These are phyloP conservation scores for Pelmatolapia mariae DNA, from an alignment of 2,113 vertebrate genomes.

Conservation along the genomic window DNA sequence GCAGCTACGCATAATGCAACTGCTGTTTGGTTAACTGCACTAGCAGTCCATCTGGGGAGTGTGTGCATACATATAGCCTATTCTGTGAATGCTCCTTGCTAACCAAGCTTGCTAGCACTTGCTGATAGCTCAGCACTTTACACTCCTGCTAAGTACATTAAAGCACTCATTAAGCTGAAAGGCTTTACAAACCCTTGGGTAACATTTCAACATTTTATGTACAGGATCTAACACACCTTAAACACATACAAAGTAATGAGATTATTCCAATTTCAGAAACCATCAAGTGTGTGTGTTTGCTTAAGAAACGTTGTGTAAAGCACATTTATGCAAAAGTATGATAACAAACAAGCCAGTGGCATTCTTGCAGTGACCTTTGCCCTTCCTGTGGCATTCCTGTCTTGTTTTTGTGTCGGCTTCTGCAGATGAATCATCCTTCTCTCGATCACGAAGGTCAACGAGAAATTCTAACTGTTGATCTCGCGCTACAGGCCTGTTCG, in stretches of 20 bases:
- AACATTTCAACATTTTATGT: neutral
- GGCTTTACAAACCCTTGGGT: neutral
- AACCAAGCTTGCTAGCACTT: neutral
- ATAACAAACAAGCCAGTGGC: slow-evolving; percentile 31
- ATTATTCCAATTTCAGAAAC: neutral
- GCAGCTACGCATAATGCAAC: neutral
- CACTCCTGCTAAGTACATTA: neutral
- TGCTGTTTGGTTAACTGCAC: neutral
- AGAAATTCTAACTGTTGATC: neutral
- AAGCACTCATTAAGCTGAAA: neutral
- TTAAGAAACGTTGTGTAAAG: neutral
- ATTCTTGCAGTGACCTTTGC: slow-evolving; percentile 47
- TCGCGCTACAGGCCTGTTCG: neutral
- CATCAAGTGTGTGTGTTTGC: neutral
- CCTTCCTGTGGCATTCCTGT: slow-evolving; percentile 28
- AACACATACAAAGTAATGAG: neutral
- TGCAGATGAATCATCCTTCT: slow-evolving; percentile 11
- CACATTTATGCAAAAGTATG: slow-evolving; percentile 3
- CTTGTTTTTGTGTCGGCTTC: slow-evolving; percentile 19
- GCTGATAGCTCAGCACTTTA: neutral
- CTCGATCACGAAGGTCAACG: neutral
- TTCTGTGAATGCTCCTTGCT: neutral
- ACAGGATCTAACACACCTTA: neutral
- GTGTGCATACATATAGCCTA: neutral
- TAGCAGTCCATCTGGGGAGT: neutral